Percentiles rank a stretch among this genome's conserved stretches.
Conservation (phyloP, 2,113 vertebrate genomes). For the Amazona vittata region DNA sequence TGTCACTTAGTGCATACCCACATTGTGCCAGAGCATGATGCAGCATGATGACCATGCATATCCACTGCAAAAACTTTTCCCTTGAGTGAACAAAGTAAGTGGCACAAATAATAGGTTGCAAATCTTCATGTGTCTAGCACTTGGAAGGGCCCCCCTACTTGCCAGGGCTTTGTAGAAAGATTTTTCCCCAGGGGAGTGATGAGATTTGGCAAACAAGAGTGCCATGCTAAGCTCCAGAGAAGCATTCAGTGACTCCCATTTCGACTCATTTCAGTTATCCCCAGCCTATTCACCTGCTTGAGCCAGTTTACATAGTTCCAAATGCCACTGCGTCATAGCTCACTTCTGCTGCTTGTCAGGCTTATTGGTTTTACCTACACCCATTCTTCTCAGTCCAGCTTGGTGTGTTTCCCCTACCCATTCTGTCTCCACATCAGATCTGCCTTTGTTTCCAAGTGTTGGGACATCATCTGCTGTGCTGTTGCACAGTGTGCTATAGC, state of each 20-base stretch:
- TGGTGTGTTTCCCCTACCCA: neutral
- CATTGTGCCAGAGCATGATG: neutral
- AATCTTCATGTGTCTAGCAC: neutral
- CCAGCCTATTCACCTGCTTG: neutral
- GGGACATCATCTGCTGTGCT: neutral
- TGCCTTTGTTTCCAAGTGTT: neutral
- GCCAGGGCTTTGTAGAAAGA: neutral
- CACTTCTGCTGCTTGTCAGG: neutral
- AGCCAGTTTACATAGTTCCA: fast-evolving
- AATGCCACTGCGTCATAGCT: neutral
- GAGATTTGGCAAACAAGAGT: neutral
- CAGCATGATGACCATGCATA: neutral
- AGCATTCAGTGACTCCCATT: neutral
- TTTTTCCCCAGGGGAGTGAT: neutral
- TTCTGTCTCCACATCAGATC: neutral
- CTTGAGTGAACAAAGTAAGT: constrained; percentile 18
- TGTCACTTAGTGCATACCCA: fast-evolving
- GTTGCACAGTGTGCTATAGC: neutral
- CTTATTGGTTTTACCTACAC: fast-evolving
- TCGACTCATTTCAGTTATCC: fast-evolving
- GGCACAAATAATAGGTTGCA: constrained; percentile 22
- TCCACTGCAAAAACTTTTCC: neutral
- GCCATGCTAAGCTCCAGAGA: neutral
- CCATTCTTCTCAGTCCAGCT: neutral
- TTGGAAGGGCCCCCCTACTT: neutral